A percentile compares a stretch with the other conserved stretches of the same genome.
Conservation (phyloP, 2,888 invertebrate species). For the Suillia variegata region DNA sequence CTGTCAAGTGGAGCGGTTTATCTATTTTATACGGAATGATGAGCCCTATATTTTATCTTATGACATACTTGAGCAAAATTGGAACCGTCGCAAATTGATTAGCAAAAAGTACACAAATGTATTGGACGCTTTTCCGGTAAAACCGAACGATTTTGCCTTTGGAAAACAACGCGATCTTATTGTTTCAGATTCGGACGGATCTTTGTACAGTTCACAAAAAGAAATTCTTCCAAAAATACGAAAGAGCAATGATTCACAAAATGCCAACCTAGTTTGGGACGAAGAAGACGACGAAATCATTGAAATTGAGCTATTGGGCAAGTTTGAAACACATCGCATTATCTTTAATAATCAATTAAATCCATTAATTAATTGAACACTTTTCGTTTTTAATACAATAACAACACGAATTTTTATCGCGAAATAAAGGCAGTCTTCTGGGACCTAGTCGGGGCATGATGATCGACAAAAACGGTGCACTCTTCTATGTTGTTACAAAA, state of each 20-base stretch:
- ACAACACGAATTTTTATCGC: no score
- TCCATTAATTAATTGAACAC: no score
- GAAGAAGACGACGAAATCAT: conserved; percentile 12
- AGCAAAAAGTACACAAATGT: conserved; percentile 47
- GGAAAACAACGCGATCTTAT: conserved; percentile 45
- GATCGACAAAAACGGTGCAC: conserved; percentile 41
- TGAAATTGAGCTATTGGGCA: conserved; percentile 37
- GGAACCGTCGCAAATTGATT: conserved; percentile 39
- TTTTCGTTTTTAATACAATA: no score
- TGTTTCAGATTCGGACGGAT: conserved; percentile 49
- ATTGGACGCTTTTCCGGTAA: conserved; percentile 43
- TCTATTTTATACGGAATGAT: conserved; percentile 45
- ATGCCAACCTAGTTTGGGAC: not conserved
- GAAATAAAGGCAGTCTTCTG: conserved; percentile 48
- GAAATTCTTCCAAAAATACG: no score
- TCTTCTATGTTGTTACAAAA: conserved; percentile 54
- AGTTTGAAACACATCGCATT: no score
- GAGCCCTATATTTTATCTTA: conserved; percentile 44
- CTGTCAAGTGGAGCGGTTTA: conserved; percentile 48
- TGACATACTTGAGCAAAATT: conserved; percentile 51
- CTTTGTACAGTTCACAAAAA: conserved; percentile 41
- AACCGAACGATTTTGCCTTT: conserved; percentile 49
- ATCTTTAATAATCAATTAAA: no score
- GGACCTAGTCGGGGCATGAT: conserved; percentile 49
- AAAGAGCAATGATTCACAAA: no score